phyloP scores from a whole-genome alignment of 2,797 vertebrate species.

The Clarias fuscus region DNA sequence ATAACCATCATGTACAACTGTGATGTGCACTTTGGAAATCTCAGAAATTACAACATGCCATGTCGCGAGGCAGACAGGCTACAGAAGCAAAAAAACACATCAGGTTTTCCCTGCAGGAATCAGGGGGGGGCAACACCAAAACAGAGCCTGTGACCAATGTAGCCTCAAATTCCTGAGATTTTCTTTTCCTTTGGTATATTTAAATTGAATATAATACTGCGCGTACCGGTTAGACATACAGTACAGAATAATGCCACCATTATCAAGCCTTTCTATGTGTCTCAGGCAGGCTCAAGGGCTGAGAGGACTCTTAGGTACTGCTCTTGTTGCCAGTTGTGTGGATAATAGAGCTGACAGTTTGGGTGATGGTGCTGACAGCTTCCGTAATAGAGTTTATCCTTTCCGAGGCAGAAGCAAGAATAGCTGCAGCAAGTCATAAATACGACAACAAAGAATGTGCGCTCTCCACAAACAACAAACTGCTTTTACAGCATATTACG shows the following conservation, averaged over 20 bases:
- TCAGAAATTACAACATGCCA: neutral
- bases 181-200: neutral
- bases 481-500: constrained; percentile 21
- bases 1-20: neutral
- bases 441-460: constrained; percentile 41
- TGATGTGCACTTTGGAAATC: neutral
- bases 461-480: constrained; percentile 34
- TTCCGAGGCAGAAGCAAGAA: constrained; percentile 33
- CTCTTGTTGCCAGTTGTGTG: constrained; percentile 29
- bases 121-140: neutral
- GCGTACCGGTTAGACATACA: constrained; percentile 25
- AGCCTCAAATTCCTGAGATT: neutral
- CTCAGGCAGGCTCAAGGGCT: neutral
- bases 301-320: constrained; percentile 14
- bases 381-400: constrained; percentile 46
- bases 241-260: constrained; percentile 36
- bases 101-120: neutral
- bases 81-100: neutral
- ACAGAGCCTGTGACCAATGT: neutral
- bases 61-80: neutral
- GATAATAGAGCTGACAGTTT: constrained; percentile 45
- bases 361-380: constrained; percentile 38
- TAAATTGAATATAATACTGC: neutral
- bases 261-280: constrained; percentile 25
- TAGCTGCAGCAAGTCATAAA: constrained; percentile 28